Evolutionary conservation across 1,140 invertebrate species (phyloP).

Genomic region (Nymphalis io): DNA sequence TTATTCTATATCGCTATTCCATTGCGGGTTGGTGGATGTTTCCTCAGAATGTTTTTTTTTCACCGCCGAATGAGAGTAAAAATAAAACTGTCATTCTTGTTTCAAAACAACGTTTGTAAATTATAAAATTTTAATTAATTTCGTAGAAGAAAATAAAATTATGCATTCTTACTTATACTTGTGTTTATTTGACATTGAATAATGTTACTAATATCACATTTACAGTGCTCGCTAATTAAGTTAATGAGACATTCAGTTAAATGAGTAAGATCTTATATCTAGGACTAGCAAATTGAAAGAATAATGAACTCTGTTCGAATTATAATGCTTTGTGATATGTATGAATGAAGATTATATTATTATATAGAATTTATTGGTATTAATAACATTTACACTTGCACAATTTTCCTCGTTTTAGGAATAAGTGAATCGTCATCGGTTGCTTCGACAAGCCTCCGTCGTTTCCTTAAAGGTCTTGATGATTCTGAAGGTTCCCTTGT

Average conservation of each 20-base stretch:
- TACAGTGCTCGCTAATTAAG: constrained; percentile 60
- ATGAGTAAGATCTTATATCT: constrained; percentile 64
- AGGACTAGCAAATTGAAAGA: constrained; percentile 70
- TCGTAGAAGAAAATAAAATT: neutral
- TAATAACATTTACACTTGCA: constrained; percentile 65
- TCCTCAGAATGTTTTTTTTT: no score
- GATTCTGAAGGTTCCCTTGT: constrained; percentile 77
- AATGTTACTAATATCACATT: constrained; percentile 73
- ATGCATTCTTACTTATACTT: constrained; percentile 26
- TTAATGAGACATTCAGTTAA: constrained; percentile 46
- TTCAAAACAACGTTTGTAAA: no score
- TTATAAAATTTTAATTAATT: neutral
- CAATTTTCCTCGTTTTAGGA: constrained; percentile 76
- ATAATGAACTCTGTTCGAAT: constrained; percentile 61
- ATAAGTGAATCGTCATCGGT: constrained; percentile 78
- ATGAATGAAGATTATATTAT: constrained; percentile 47
- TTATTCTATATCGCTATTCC: no score
- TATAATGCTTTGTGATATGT: constrained; percentile 75
- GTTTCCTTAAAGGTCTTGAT: constrained; percentile 82
- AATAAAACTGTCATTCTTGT: no score
- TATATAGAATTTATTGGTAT: constrained; percentile 27
- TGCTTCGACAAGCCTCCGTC: constrained; percentile 79
- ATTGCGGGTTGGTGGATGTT: no score
- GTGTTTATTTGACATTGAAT: constrained; percentile 46
- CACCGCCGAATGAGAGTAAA: no score